Evolutionary conservation across 2,888 invertebrate species (phyloP).

Genomic region (Odontocolon sp.): DNA sequence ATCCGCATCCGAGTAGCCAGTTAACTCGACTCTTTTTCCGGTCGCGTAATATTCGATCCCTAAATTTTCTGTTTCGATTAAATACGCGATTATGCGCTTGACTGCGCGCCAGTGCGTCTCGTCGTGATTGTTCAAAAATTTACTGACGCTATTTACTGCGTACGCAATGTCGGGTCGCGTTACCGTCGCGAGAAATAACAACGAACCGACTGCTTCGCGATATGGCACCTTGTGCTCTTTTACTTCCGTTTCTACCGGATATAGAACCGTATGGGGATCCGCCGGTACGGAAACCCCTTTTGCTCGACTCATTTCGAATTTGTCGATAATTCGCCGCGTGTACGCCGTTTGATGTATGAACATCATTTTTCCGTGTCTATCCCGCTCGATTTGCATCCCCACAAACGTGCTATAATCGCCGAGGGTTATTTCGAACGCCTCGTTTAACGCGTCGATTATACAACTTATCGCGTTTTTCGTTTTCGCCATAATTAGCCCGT

Average conservation of each 20-base stretch:
- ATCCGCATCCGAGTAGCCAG: slow-evolving; percentile 28
- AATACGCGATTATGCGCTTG: slow-evolving; percentile 42
- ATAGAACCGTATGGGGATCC: slow-evolving; percentile 9
- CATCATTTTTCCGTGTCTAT: slow-evolving; percentile 43
- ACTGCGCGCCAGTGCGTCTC: slow-evolving; percentile 46
- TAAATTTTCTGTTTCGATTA: slow-evolving; percentile 15
- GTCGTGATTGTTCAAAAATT: slow-evolving; percentile 42
- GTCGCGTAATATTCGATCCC: slow-evolving; percentile 12
- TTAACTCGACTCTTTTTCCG: neutral
- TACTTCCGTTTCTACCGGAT: slow-evolving; percentile 18
- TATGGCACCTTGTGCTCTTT: slow-evolving; percentile 29
- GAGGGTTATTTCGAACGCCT: slow-evolving; percentile 44
- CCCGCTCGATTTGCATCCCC: slow-evolving; percentile 52
- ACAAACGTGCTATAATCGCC: slow-evolving; percentile 52
- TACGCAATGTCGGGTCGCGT: slow-evolving; percentile 46
- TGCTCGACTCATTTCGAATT: slow-evolving; percentile 46
- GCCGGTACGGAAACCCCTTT: slow-evolving; percentile 37
- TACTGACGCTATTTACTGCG: slow-evolving; percentile 39
- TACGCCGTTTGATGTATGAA: slow-evolving; percentile 55
- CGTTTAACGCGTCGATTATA: no score
- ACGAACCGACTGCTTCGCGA: slow-evolving; percentile 46
- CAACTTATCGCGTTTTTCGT: no score
- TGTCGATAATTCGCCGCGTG: slow-evolving; percentile 36
- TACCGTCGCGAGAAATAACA: slow-evolving; percentile 45
- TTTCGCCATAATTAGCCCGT: no score